A percentile compares a stretch with the other conserved stretches of the same genome.
Evolutionary conservation across 2,113 vertebrate genomes (phyloP).

Genomic region (Phyllopteryx taeniolatus): DNA sequence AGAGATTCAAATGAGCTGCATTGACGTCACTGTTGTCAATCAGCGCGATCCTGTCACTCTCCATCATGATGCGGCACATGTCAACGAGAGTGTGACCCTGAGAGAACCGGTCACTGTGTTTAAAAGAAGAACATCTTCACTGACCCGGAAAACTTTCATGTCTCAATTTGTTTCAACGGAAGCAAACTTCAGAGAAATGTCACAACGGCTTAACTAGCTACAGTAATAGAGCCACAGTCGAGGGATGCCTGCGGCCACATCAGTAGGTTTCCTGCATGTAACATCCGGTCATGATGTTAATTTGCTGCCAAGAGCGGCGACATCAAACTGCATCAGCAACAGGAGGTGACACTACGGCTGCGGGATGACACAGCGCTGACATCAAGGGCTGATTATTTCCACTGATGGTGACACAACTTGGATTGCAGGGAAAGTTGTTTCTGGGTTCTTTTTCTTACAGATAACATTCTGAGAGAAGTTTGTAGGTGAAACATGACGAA

Average conservation of each 20-base stretch:
- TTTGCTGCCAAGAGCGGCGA: slow-evolving; percentile 20
- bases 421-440: background rate
- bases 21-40: slow-evolving; percentile 13
- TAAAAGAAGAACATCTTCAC: slow-evolving; percentile 15
- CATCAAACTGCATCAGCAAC: slow-evolving; percentile 31
- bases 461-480: too few species aligned
- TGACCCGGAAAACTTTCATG: slow-evolving; percentile 44
- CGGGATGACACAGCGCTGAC: slow-evolving; percentile 29
- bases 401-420: slow-evolving; percentile 8
- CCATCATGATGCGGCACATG: slow-evolving; percentile 19
- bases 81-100: slow-evolving; percentile 22
- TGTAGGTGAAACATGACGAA: too few species aligned
- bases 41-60: slow-evolving; percentile 21
- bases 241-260: slow-evolving; percentile 19
- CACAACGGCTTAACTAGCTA: slow-evolving; percentile 32
- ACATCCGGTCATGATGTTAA: slow-evolving; percentile 27
- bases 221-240: slow-evolving; percentile 3
- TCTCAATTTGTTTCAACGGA: slow-evolving; percentile 23
- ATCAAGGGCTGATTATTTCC: slow-evolving; percentile 21
- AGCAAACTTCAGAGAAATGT: slow-evolving; percentile 43
- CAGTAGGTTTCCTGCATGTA: slow-evolving; percentile 8
- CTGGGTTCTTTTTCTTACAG: background rate
- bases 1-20: background rate
- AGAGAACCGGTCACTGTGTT: slow-evolving; percentile 5
- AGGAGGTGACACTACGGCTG: slow-evolving; percentile 23